Evolutionary conservation across 2,888 invertebrate species (phyloP), one percentile per base, ranked within the genome.

Genomic region (Apantesis nais): DNA sequence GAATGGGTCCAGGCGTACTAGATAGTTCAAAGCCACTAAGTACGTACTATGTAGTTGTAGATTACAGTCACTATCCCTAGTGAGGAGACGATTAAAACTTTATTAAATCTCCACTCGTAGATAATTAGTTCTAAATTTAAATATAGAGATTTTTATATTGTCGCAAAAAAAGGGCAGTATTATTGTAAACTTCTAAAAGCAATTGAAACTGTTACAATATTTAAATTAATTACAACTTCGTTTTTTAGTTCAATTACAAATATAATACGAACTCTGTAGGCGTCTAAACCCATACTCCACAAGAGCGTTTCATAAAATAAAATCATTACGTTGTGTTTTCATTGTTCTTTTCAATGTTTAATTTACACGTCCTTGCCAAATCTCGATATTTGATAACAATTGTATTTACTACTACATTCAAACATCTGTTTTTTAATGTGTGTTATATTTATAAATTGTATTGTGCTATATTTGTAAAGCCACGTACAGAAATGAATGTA

Each of bases 311-410:
- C 52, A 68, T 68, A 71, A 78, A 80, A 77, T 61, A 34, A 68
- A 75, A 65, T 71, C 64, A 41, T 55, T 65, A 61, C 44, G 62
- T 72, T 72, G 67, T 72, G 67, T 74, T 64, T 68, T 74, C 67
- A 74, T 79, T 74, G 74, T 77, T 77, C 71, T 71, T 68, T 68
- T 70, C 68, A 76, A 64, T 76, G 79, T 79, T 71, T 74, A 63
- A 74, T 62, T 76, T 68, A 60, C 67, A 44, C 70, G 77, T 73
- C 72, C 72, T 79, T 79, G 79, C 67, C 77, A 67, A 76, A 81
- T 76, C 68, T 78, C 48, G 55, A 73, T 73, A 67, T 69, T 70
- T 78, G 74, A 73, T 68, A 70, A 71, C 72, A 72, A 61, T 70
- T 55, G 67, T 71, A 66, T 73, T 70, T 31, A 61, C 65, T 37